Conservation (phyloP, 2,797 vertebrate species). For the Takifugu ocellatus region DNA sequence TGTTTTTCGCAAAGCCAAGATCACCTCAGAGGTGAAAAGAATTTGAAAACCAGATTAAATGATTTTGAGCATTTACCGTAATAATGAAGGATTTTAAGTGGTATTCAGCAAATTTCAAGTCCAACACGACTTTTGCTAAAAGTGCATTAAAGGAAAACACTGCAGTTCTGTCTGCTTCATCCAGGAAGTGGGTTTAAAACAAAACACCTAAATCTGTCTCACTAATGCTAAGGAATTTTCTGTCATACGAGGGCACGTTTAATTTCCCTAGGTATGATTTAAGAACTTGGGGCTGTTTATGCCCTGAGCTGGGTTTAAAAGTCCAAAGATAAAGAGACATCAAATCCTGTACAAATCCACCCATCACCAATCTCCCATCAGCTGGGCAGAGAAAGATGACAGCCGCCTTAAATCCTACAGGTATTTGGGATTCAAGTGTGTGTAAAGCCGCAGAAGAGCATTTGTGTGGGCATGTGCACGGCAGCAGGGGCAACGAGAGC, state of each 20-base stretch:
- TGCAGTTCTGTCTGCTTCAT: constrained; percentile 19
- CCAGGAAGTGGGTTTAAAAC: constrained; percentile 30
- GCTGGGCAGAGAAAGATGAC: constrained; percentile 42
- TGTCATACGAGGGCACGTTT: constrained; percentile 39
- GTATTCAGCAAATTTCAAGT: constrained; percentile 5
- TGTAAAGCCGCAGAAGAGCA: too few species aligned
- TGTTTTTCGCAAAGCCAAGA: constrained; percentile 21
- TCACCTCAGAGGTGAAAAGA: neutral
- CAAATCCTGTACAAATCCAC: constrained; percentile 63
- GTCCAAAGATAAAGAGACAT: constrained; percentile 53
- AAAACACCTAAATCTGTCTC: constrained; percentile 44
- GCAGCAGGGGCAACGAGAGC: neutral
- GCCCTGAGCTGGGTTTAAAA: constrained; percentile 59
- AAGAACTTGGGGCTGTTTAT: constrained; percentile 53
- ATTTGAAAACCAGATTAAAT: neutral
- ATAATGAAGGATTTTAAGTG: too few species aligned
- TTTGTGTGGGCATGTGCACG: neutral
- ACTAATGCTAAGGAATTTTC: constrained; percentile 47
- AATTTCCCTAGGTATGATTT: constrained; percentile 56
- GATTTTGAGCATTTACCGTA: neutral
- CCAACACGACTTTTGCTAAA: constrained; percentile 20
- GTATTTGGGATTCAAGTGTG: constrained; percentile 27
- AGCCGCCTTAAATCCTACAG: constrained; percentile 37
- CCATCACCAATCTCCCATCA: constrained; percentile 44
- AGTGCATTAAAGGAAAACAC: constrained; percentile 4